Evolutionary conservation across 2,888 invertebrate species (phyloP).

Genomic region (Micoletzkya japonica): DNA sequence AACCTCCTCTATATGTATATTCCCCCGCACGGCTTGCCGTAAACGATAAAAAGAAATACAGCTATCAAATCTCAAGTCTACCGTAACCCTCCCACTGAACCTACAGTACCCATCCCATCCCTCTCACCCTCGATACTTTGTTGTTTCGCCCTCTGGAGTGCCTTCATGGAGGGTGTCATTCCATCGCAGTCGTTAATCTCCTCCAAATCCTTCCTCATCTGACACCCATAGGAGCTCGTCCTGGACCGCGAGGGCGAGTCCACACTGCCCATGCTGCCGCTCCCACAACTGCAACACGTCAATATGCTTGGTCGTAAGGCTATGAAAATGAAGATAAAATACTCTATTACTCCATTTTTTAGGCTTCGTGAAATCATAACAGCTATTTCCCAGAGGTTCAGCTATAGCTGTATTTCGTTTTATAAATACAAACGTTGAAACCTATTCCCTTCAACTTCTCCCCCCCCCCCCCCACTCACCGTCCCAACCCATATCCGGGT

Average conservation of each 20-base stretch:
- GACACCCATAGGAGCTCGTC: slow-evolving; percentile 15
- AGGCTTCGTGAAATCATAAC: too few relatives aligned
- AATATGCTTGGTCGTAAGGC: not conserved
- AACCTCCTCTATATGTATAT: not conserved
- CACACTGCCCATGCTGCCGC: slow-evolving; percentile 29
- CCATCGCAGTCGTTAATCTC: slow-evolving; percentile 1
- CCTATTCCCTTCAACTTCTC: not conserved
- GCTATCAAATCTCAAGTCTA: not conserved
- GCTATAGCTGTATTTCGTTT: too few relatives aligned
- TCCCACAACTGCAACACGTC: slow-evolving; percentile 13
- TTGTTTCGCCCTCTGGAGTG: slow-evolving; percentile 18
- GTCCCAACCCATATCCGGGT: slow-evolving; percentile 5
- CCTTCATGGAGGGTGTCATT: slow-evolving; percentile 16
- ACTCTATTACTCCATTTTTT: too few relatives aligned
- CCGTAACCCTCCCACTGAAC: not conserved
- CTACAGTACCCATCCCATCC: too few relatives aligned
- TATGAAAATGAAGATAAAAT: not conserved
- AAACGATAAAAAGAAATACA: not conserved
- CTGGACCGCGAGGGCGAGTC: slow-evolving; percentile 14
- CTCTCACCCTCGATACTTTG: slow-evolving; percentile 17
- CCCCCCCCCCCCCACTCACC: not conserved
- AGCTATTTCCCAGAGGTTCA: too few relatives aligned
- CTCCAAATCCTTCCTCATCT: not conserved
- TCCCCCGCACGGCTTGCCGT: not conserved
- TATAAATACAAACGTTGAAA: too few relatives aligned